phyloP scores from a whole-genome alignment of 2,888 invertebrate species.

The Mamestra brassicae region DNA sequence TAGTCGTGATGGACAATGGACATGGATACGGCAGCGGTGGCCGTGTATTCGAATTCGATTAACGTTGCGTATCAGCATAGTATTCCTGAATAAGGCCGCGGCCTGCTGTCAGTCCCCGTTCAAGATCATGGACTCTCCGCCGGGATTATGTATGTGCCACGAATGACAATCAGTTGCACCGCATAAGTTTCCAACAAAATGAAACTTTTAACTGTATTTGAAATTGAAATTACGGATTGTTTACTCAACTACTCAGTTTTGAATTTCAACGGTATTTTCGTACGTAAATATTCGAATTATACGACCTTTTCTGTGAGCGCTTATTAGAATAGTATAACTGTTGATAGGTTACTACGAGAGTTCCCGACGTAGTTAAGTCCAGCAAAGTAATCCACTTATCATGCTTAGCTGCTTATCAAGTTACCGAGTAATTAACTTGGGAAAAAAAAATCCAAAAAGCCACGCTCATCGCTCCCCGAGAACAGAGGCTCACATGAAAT shows the following conservation, averaged over 20 bases:
- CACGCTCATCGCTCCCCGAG: slow-evolving; percentile 23
- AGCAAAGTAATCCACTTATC: slow-evolving; percentile 40
- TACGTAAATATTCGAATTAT: slow-evolving; percentile 42
- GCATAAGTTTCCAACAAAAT: slow-evolving; percentile 77
- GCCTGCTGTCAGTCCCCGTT: slow-evolving; percentile 78
- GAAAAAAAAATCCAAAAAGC: slow-evolving; percentile 27
- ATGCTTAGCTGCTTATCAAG: slow-evolving; percentile 27
- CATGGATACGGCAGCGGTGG: slow-evolving; percentile 54
- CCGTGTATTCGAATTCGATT: slow-evolving; percentile 69
- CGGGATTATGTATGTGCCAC: slow-evolving; percentile 83
- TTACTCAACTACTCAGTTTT: slow-evolving; percentile 57
- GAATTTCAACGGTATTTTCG: slow-evolving; percentile 55
- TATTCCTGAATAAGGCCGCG: slow-evolving; percentile 77
- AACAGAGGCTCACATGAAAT: slow-evolving; percentile 55
- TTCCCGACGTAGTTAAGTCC: slow-evolving; percentile 26
- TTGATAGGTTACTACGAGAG: slow-evolving; percentile 5
- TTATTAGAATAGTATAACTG: slow-evolving; percentile 28
- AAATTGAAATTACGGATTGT: slow-evolving; percentile 75
- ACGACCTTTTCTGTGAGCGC: slow-evolving; percentile 35
- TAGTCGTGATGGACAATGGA: slow-evolving; percentile 69
- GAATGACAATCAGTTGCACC: slow-evolving; percentile 84
- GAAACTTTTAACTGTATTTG: slow-evolving; percentile 76
- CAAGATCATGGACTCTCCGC: slow-evolving; percentile 85
- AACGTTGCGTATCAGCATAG: slow-evolving; percentile 70
- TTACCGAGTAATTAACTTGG: slow-evolving; percentile 46